Conservation (phyloP, 1,140 invertebrate species). For the Acromyrmex charruanus region DNA sequence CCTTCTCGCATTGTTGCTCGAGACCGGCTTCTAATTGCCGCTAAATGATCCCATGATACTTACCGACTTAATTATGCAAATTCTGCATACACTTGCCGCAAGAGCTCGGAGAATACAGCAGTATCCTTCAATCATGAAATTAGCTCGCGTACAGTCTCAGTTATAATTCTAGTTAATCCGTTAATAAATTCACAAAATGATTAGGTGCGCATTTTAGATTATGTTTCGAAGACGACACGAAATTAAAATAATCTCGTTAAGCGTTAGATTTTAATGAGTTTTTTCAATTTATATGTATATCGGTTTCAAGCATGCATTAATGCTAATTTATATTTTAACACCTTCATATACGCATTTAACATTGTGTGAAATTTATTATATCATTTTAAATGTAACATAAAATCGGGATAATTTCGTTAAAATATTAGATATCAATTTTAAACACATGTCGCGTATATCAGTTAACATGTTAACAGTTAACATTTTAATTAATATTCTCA, state of each 20-base stretch:
- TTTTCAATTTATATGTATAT: neutral
- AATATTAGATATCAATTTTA: neutral
- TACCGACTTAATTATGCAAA: slow-evolving; percentile 48
- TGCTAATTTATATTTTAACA: neutral
- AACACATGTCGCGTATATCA: neutral
- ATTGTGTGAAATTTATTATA: neutral
- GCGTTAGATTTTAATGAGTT: neutral
- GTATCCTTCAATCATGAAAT: slow-evolving; percentile 27
- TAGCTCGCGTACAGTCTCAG: neutral
- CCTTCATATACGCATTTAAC: neutral
- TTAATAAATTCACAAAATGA: neutral
- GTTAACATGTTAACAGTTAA: neutral
- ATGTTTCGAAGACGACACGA: neutral
- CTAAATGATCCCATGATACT: slow-evolving; percentile 34
- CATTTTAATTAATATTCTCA: neutral
- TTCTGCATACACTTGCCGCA: neutral
- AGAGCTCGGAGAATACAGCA: neutral
- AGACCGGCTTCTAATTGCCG: slow-evolving; percentile 15
- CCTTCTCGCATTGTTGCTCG: neutral
- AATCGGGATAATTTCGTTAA: neutral
- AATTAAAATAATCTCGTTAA: slow-evolving; percentile 15
- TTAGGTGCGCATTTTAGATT: neutral
- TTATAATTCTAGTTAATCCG: neutral
- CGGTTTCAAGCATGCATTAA: neutral
- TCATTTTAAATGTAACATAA: neutral